Conservation (phyloP, 2,888 invertebrate species). For the Dorcus hopei region DNA sequence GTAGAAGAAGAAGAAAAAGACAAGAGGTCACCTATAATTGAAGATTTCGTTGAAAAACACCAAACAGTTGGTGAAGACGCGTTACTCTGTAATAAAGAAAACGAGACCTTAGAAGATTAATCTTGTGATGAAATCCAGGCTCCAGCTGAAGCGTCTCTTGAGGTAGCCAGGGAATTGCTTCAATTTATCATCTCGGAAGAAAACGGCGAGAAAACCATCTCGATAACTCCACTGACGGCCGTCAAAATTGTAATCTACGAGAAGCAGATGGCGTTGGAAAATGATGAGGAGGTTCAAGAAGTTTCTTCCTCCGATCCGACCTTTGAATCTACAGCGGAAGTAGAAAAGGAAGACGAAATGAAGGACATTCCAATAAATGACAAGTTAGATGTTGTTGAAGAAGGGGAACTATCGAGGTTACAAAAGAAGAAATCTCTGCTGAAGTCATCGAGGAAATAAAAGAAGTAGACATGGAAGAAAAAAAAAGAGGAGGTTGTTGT, state of each 20-base stretch:
- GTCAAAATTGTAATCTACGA: constrained; percentile 6
- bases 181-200: constrained; percentile 22
- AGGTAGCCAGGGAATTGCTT: constrained; percentile 25
- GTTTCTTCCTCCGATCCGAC: neutral
- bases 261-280: neutral
- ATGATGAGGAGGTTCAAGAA: neutral
- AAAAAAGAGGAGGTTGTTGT: constrained; percentile 1
- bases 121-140: neutral
- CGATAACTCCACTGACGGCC: constrained; percentile 15
- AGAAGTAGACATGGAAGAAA: neutral
- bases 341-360: neutral
- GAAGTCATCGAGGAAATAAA: neutral
- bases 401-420: neutral
- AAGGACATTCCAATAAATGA: neutral
- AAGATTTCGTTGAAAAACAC: neutral
- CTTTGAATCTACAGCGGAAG: no score
- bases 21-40: no score
- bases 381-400: neutral
- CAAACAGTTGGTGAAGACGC: neutral
- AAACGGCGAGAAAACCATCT: constrained; percentile 23
- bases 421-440: neutral
- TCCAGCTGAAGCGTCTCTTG: constrained; percentile 10
- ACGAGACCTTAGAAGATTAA: neutral
- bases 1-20: neutral
- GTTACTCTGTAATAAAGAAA: no score